Conservation (phyloP, 2,113 vertebrate genomes). For the Rafetus swinhoei region DNA sequence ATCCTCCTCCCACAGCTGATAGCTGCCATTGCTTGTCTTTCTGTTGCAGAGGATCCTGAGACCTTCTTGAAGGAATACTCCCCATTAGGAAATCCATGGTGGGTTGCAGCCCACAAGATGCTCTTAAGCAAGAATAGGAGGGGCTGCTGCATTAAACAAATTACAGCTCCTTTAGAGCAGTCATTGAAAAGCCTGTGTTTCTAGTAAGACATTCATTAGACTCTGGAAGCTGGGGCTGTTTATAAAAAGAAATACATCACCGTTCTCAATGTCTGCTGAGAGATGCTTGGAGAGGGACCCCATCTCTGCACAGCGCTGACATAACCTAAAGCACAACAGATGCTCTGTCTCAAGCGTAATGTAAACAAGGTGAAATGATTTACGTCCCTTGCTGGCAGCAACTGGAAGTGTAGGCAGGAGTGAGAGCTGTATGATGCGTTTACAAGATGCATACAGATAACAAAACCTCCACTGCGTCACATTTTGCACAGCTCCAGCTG, state of each 20-base stretch:
- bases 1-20: background rate
- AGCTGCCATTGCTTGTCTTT: background rate
- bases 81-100: background rate
- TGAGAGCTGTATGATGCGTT: background rate
- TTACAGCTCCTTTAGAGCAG: background rate
- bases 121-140: background rate
- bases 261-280: background rate
- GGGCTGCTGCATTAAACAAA: background rate
- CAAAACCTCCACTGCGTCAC: background rate
- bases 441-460: background rate
- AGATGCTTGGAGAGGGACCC: background rate
- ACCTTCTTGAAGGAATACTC: background rate
- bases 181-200: background rate
- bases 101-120: background rate
- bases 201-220: background rate
- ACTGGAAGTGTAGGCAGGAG: background rate
- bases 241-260: background rate
- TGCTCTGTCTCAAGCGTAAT: background rate
- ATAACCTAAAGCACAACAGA: background rate
- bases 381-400: background rate
- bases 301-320: background rate
- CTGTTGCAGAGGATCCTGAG: background rate
- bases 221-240: fast-evolving
- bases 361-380: background rate
- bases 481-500: background rate